These are phyloP conservation scores for Coenonympha glycerion DNA, from an alignment of 2,888 invertebrate genomes.

Conservation along the genomic window DNA sequence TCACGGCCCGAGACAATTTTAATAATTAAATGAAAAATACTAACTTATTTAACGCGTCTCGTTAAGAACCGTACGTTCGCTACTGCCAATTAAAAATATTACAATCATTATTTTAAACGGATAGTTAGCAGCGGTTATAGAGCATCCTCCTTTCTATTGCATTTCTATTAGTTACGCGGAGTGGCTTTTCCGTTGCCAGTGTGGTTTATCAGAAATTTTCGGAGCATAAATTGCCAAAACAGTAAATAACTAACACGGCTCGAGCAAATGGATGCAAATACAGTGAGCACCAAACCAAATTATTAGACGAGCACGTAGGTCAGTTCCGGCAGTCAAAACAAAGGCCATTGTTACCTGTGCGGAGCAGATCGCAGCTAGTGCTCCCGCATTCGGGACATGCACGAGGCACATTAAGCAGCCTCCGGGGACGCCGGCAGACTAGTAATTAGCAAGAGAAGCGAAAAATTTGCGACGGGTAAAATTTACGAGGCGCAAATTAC, in stretches of 20 bases:
- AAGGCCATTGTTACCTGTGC: conserved; percentile 65
- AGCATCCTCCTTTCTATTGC: background rate
- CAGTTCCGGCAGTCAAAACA: conserved; percentile 62
- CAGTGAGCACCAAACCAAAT: conserved; percentile 41
- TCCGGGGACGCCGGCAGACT: conserved; percentile 67
- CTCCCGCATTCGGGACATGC: conserved; percentile 70
- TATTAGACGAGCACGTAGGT: conserved; percentile 53
- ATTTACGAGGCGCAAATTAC: conserved; percentile 76
- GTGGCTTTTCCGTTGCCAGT: background rate
- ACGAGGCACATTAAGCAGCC: conserved; percentile 70
- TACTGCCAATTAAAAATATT: background rate
- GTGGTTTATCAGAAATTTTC: background rate
- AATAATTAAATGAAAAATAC: conserved; percentile 4
- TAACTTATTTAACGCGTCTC: background rate
- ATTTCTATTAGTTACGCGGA: too few species aligned
- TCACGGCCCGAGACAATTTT: conserved; percentile 32
- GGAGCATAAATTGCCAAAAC: conserved; percentile 1
- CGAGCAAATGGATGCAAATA: conserved; percentile 29
- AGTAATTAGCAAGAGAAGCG: conserved; percentile 73
- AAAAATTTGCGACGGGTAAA: conserved; percentile 75
- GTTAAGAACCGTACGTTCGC: background rate
- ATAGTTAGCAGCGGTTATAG: background rate
- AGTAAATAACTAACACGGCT: conserved; percentile 11
- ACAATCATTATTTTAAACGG: background rate
- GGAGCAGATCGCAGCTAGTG: conserved; percentile 56